phyloP scores from a whole-genome alignment of 2,888 invertebrate genomes.

The Esperia sulphurella region DNA sequence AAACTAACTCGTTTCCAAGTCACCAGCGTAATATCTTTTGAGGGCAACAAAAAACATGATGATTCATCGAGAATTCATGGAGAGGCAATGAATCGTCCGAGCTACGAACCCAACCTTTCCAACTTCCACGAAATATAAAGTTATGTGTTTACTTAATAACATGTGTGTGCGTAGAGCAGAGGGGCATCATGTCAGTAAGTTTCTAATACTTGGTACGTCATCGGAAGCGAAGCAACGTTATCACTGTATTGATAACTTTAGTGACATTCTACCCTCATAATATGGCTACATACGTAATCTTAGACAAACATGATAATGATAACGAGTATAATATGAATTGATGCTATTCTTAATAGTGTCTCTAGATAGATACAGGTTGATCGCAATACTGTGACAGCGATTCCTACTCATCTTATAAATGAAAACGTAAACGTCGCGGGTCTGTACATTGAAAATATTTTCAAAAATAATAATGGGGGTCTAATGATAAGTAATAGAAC shows the following conservation, averaged over 20 bases:
- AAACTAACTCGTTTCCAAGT: background rate
- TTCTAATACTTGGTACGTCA: slow-evolving; percentile 5
- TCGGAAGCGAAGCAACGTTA: slow-evolving; percentile 13
- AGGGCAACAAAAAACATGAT: slow-evolving; percentile 17
- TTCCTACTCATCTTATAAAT: too few species aligned
- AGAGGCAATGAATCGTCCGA: background rate
- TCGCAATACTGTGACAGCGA: too few species aligned
- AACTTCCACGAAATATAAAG: slow-evolving; percentile 1
- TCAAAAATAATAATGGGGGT: too few species aligned
- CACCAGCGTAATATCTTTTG: slow-evolving; percentile 13
- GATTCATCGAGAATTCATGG: slow-evolving; percentile 19
- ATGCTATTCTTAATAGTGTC: too few species aligned
- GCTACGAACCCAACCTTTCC: background rate
- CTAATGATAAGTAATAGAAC: too few species aligned
- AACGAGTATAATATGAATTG: background rate
- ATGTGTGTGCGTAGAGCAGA: too few species aligned
- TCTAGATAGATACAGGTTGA: too few species aligned
- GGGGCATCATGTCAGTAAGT: slow-evolving; percentile 1
- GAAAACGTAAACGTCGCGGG: too few species aligned
- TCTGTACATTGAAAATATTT: too few species aligned
- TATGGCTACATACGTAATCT: slow-evolving; percentile 2
- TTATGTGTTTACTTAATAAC: background rate
- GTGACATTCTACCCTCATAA: slow-evolving; percentile 22
- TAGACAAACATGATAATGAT: slow-evolving; percentile 1
- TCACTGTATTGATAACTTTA: slow-evolving; percentile 17